Conservation (phyloP, 2,113 vertebrate genomes). For the Nasalis larvatus region DNA sequence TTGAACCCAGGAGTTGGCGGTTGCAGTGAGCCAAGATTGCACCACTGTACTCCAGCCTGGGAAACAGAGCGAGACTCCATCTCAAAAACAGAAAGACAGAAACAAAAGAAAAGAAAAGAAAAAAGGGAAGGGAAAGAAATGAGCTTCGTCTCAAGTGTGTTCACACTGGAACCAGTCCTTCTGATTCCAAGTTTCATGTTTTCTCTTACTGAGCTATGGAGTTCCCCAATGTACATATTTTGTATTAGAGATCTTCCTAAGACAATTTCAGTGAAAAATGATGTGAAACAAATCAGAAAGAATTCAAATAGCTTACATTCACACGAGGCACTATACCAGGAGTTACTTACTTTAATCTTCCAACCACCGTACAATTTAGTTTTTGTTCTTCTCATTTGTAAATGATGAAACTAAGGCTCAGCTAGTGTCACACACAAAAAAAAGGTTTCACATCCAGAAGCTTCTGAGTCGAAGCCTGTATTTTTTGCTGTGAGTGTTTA, state of each 20-base stretch:
- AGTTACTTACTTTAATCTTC: background rate
- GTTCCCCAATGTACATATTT: background rate
- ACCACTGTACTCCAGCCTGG: too few relatives aligned
- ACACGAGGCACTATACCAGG: rapidly evolving
- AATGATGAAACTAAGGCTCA: background rate
- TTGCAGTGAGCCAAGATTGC: too few relatives aligned
- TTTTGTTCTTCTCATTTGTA: background rate
- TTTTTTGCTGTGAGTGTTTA: background rate
- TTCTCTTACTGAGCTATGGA: background rate
- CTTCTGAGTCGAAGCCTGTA: background rate
- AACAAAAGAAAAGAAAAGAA: too few relatives aligned
- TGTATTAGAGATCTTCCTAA: background rate
- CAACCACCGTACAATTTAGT: background rate
- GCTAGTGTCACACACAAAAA: too few relatives aligned
- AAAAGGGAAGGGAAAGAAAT: too few relatives aligned
- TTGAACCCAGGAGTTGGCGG: too few relatives aligned
- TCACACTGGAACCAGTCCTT: background rate
- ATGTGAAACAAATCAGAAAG: background rate
- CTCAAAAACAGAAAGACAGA: too few relatives aligned
- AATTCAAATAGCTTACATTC: background rate
- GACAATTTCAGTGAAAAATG: background rate
- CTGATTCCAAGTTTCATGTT: background rate
- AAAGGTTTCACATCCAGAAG: background rate
- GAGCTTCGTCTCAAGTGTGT: background rate
- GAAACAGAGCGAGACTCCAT: too few relatives aligned